Conservation (phyloP, 2,797 vertebrate genomes). For the Sylvilagus floridanus region DNA sequence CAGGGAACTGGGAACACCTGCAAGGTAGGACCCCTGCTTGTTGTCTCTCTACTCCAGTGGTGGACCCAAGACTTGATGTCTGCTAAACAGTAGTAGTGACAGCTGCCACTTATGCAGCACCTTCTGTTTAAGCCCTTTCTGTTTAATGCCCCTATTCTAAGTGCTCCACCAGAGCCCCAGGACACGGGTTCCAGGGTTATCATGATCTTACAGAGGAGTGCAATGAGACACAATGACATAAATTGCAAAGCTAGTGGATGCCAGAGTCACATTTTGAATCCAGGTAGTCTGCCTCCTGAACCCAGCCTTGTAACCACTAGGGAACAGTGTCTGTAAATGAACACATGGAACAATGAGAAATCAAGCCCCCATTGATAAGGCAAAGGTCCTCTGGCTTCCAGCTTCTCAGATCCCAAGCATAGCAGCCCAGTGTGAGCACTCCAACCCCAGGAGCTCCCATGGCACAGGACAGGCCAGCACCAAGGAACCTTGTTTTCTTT, state of each 20-base stretch:
- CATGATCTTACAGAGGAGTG: neutral
- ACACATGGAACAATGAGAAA: neutral
- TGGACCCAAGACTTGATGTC: neutral
- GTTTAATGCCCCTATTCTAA: neutral
- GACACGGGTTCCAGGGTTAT: neutral
- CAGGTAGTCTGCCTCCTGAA: neutral
- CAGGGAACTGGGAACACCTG: neutral
- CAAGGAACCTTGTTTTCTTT: neutral
- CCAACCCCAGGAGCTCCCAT: neutral
- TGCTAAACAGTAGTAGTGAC: too few species aligned
- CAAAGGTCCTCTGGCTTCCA: too few species aligned
- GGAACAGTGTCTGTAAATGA: neutral
- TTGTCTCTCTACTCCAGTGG: neutral
- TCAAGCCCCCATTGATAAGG: neutral
- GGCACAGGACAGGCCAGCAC: neutral
- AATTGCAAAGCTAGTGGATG: neutral
- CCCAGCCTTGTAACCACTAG: neutral
- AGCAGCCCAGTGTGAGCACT: neutral
- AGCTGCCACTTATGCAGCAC: accelerated
- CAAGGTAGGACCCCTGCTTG: accelerated
- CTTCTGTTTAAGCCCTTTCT: neutral
- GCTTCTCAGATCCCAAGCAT: neutral
- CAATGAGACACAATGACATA: neutral
- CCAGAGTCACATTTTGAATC: neutral
- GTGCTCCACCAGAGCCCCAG: neutral